Evolutionary conservation across 2,113 vertebrate species (phyloP).

Genomic region (Philantomba maxwellii): DNA sequence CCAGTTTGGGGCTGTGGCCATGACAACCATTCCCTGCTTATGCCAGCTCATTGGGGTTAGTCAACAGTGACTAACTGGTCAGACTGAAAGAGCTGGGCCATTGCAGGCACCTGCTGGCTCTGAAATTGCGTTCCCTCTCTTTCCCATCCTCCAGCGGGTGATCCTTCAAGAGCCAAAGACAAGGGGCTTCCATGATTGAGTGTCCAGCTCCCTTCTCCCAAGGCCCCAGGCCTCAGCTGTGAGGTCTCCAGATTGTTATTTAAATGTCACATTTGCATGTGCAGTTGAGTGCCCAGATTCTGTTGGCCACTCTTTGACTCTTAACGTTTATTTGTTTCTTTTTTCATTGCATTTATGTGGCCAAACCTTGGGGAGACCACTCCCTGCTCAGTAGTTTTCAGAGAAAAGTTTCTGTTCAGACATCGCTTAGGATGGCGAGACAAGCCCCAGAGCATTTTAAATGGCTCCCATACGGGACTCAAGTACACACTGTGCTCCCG

Average conservation of each 20-base stretch:
- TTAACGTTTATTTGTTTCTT: background rate
- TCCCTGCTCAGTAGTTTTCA: background rate
- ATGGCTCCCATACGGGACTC: background rate
- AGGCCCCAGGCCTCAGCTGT: background rate
- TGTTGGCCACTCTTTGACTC: background rate
- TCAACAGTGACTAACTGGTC: background rate
- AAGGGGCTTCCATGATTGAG: background rate
- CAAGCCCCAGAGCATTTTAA: background rate
- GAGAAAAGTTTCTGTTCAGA: background rate
- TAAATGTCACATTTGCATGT: conserved; percentile 18
- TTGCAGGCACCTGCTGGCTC: background rate
- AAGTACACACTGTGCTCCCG: rapidly evolving
- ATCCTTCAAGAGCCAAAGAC: background rate
- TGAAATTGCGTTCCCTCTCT: background rate
- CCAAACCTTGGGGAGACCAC: background rate
- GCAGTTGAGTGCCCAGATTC: background rate
- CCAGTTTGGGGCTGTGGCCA: background rate
- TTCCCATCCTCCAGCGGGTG: background rate
- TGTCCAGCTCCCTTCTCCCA: background rate
- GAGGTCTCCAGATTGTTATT: background rate
- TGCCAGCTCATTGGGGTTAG: background rate
- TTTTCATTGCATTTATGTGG: background rate
- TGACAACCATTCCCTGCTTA: background rate
- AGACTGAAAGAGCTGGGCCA: background rate
- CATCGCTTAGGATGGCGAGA: background rate